Base-by-base conservation (phyloP, 2,888 invertebrate genomes). In the Callyntrura guangdongensis region DNA sequence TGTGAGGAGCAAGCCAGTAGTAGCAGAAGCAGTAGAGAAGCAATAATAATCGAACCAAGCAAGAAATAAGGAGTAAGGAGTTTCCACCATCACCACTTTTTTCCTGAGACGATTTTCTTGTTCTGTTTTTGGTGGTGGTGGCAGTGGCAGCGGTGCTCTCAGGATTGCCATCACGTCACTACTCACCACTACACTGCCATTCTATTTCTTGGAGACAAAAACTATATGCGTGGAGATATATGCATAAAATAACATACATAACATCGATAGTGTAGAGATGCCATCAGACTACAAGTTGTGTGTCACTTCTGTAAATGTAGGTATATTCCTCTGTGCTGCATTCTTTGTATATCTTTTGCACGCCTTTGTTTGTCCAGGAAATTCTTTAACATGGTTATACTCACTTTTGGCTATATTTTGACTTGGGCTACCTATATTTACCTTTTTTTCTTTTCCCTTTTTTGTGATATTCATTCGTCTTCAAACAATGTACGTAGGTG, bases 131-230 rank as follows among this genome's bases (percentile, higher is more conserved):
- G 47, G 74, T 74, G 49, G 25, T 64, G 59, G 56, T 59, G 64
- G 64, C 25, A 17, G 17, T 17, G n/a, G 12, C 17, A 12, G 17
- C 17, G 17, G 22, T 64, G 67, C 67, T 67, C 49, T 79, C 77
- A 79, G 77, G 56, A 79, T 79, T 79, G 36, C 77, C 77, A 83
- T 83, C 83, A 83, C 67, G 83, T 67, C 83, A 83, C 83, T 67
- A 56, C 17, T 72, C 72, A 72, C 72, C 36, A 9, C n/a, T n/a
- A n/a, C n/a, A n/a, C 45, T 17, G 47, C 17, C n/a, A 36, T 36
- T 36, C n/a, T 72, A 36, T 17, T 72, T 69, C 47, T n/a, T n/a
- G n/a, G n/a, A n/a, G n/a, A n/a, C n/a, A n/a, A n/a, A n/a, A n/a
- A n/a, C n/a, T n/a, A n/a, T n/a, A n/a, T n/a, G n/a, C n/a, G n/a